Base-by-base conservation (phyloP, 1,140 invertebrate genomes). In the Acromyrmex heyeri region DNA sequence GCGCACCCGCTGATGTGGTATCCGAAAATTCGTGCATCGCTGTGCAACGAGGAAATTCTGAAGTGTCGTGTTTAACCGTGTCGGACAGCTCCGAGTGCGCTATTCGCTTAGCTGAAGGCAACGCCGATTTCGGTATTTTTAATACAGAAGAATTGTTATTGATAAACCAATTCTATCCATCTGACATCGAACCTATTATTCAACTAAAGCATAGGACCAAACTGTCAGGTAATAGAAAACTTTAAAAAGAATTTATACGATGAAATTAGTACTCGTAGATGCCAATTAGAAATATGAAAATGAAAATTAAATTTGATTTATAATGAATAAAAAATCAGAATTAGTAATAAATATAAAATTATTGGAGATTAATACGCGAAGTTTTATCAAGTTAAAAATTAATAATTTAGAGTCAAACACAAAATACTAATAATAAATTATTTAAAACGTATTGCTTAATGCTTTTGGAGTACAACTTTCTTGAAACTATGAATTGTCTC, bases 81-180 rank as follows among this genome's bases (percentile, higher is more conserved):
- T 86, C 87, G 10, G 94, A 95, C 65, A 96, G 95, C 73, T 91
- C 96, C 16, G 95, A 96, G 81, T 97, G 96, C 88, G 95, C 96
- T 0, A 88, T 96, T 1, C 94, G 94, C 82, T 88, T 96, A 57
- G 90, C 92, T 0, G 88, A 93, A 21, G 94, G 94, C 1, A 86
- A 93, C 59, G 96, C 95, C 0, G 95, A 96, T 87, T 94, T 96
- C 77, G 96, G 95, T 3, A 87, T 96, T 5, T 96, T 96, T 86
- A 95, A 94, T 24, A 95, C 96, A 16, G 96, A 96, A 87, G 96
- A 96, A 87, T 93, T 95, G 21, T 86, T 96, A 0, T 87, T 96
- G 2, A 88, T 96, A 0, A 92, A 95, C 4, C 95, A 96, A 64
- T 93, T 94, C 61, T 95, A 95, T 83, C 94, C 95, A 1, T 92